Conservation (phyloP, 2,797 vertebrate species). For the Tokudaia tokunoshimensis region DNA sequence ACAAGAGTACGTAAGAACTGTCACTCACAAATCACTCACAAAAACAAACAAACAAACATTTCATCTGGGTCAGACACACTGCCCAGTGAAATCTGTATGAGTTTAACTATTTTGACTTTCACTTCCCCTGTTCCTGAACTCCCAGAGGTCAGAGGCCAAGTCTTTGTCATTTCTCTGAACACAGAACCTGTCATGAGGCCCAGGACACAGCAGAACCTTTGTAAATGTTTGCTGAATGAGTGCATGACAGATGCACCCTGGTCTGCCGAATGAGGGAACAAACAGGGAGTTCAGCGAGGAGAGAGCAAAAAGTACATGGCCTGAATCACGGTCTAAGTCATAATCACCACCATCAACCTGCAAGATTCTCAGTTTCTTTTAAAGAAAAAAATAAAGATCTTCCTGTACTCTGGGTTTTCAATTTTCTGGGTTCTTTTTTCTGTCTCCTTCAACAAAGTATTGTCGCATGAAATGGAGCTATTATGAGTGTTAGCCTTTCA, state of each 20-base stretch:
- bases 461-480: constrained; percentile 18
- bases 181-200: neutral
- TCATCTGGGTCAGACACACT: neutral
- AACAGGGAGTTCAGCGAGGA: neutral
- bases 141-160: neutral
- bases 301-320: neutral
- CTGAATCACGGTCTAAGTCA: neutral
- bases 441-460: neutral
- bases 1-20: neutral
- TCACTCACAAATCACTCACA: neutral
- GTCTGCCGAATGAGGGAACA: neutral
- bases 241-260: neutral
- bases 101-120: constrained; percentile 43
- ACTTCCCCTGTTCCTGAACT: neutral
- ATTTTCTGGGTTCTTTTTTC: neutral
- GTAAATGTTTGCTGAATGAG: neutral
- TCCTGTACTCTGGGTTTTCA: neutral
- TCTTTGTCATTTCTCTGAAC: constrained; percentile 38
- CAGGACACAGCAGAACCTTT: neutral
- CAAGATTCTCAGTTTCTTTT: constrained; percentile 4
- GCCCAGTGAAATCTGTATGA: neutral
- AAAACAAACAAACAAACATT: neutral
- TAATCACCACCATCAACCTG: neutral
- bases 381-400: constrained; percentile 63
- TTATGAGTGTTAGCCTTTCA: constrained; percentile 1